phyloP scores from a whole-genome alignment of 2,797 vertebrate species.

The Acestrorhynchus altus region DNA sequence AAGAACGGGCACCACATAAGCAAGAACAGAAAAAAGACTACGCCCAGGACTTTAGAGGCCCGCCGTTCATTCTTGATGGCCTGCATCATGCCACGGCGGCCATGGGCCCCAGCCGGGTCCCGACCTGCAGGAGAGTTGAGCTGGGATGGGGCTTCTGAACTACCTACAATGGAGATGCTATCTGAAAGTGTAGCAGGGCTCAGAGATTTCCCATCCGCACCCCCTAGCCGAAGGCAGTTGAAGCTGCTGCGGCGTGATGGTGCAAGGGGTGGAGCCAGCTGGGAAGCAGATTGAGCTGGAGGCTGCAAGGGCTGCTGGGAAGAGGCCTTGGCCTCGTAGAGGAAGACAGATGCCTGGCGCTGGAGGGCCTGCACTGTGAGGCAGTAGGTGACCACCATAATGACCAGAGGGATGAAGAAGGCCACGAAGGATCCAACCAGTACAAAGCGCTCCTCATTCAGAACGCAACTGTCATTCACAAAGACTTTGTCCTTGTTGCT shows the following conservation, averaged over 20 bases:
- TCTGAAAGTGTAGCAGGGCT: slow-evolving; percentile 70
- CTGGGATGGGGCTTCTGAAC: slow-evolving; percentile 83
- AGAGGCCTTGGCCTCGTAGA: slow-evolving; percentile 77
- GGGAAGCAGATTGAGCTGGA: slow-evolving; percentile 51
- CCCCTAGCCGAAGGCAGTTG: slow-evolving; percentile 80
- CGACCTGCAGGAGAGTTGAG: slow-evolving; percentile 85
- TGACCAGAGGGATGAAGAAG: slow-evolving; percentile 97
- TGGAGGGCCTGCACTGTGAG: slow-evolving; percentile 91
- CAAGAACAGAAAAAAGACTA: slow-evolving; percentile 98
- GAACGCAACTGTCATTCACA: slow-evolving; percentile 88
- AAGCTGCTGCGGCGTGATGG: slow-evolving; percentile 75
- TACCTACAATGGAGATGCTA: slow-evolving; percentile 84
- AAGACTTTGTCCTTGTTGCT: slow-evolving; percentile 92
- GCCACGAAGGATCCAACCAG: slow-evolving; percentile 97
- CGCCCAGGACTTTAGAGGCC: slow-evolving; percentile 96
- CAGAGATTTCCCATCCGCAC: slow-evolving; percentile 55
- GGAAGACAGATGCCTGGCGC: slow-evolving; percentile 92
- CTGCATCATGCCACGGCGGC: slow-evolving; percentile 95
- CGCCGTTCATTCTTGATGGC: slow-evolving; percentile 96
- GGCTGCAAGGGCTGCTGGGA: slow-evolving; percentile 79
- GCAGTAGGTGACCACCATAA: slow-evolving; percentile 97
- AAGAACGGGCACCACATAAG: slow-evolving; percentile 99
- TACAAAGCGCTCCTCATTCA: slow-evolving; percentile 94
- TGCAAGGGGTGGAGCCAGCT: slow-evolving; percentile 38
- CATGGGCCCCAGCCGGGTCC: slow-evolving; percentile 77